Percentiles rank a stretch among this genome's conserved stretches.
These are phyloP conservation scores for Carettochelys insculpta DNA, from an alignment of 2,113 vertebrate genomes.

Conservation along the genomic window DNA sequence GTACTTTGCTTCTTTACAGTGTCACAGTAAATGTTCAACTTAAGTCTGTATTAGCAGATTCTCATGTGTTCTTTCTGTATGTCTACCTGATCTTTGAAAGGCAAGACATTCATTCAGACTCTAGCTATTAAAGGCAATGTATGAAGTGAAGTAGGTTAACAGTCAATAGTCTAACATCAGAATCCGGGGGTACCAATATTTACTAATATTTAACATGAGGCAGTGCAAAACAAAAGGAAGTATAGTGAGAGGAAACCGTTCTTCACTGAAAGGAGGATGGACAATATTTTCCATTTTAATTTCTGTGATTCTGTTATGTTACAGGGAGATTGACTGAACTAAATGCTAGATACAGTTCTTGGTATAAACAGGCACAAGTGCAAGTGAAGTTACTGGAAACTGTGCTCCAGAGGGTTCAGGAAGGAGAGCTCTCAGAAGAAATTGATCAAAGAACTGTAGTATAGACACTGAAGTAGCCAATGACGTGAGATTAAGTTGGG, in stretches of 20 bases:
- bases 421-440: background rate
- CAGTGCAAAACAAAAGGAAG: background rate
- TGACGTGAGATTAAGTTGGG: background rate
- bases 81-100: background rate
- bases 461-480: too few species aligned
- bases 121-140: background rate
- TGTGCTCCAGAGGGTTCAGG: background rate
- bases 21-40: background rate
- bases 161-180: background rate
- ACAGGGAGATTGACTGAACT: background rate
- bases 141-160: background rate
- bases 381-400: background rate
- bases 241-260: background rate
- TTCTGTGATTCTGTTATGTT: background rate
- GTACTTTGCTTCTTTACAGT: background rate
- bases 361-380: background rate
- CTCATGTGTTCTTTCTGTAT: background rate
- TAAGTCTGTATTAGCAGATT: background rate
- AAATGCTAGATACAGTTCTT: background rate
- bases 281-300: background rate
- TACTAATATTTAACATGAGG: background rate
- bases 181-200: rapidly evolving
- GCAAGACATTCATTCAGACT: background rate
- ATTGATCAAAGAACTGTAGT: background rate
- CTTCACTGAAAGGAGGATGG: background rate